A percentile compares a stretch with the other conserved stretches of the same genome.
Evolutionary conservation across 2,888 invertebrate genomes (phyloP).

Genomic region (Ceriagrion tenellum): DNA sequence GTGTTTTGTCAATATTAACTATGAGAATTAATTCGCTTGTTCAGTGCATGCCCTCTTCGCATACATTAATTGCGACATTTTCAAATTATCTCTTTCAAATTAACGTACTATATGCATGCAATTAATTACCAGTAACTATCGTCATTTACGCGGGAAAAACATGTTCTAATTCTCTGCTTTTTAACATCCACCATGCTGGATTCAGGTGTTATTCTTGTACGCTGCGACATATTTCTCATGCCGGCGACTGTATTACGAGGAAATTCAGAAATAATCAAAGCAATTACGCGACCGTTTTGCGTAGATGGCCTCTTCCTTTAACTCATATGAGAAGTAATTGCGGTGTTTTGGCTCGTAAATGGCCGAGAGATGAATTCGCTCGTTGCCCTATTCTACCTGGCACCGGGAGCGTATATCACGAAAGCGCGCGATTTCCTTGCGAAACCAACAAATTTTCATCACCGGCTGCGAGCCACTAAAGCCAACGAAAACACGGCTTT

Average conservation of each 20-base stretch:
- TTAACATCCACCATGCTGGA: neutral
- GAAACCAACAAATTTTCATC: slow-evolving; percentile 39
- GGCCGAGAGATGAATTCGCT: slow-evolving; percentile 16
- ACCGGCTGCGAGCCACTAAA: slow-evolving; percentile 17
- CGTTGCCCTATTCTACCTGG: neutral
- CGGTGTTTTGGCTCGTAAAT: slow-evolving; percentile 26
- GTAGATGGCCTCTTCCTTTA: neutral
- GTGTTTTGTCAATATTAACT: neutral
- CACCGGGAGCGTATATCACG: neutral
- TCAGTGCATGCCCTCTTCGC: neutral
- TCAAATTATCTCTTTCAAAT: neutral
- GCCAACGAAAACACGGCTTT: slow-evolving; percentile 36
- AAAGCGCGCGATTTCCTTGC: slow-evolving; percentile 21
- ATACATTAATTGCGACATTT: neutral
- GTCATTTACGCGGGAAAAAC: neutral
- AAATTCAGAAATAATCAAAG: slow-evolving; percentile 36
- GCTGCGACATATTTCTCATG: neutral
- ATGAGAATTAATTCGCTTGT: neutral
- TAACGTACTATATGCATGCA: neutral
- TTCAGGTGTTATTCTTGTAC: neutral
- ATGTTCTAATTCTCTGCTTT: neutral
- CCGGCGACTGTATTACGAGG: neutral
- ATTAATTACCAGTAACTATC: neutral
- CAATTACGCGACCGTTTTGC: slow-evolving; percentile 29
- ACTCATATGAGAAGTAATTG: slow-evolving; percentile 22